Evolutionary conservation across 1,140 invertebrate genomes (phyloP).

Genomic region (Ruditapes philippinarum): DNA sequence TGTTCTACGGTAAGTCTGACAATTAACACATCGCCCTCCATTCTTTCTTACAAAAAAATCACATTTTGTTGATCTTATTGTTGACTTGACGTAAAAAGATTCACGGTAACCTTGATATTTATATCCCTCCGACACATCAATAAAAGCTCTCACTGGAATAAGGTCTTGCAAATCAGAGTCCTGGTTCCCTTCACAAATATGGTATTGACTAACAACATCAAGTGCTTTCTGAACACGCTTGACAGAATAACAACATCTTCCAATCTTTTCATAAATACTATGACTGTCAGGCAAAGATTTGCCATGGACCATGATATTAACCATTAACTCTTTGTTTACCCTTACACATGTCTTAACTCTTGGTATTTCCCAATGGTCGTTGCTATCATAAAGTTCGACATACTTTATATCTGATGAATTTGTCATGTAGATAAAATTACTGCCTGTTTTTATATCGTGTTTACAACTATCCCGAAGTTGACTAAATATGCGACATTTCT

Average conservation of each 20-base stretch:
- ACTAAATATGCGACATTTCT: neutral
- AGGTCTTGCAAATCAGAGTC: neutral
- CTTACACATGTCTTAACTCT: neutral
- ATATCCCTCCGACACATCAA: neutral
- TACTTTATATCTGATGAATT: neutral
- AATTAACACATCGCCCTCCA: neutral
- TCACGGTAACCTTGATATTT: neutral
- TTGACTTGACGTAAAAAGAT: neutral
- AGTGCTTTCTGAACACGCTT: neutral
- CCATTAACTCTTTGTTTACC: neutral
- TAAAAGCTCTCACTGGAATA: neutral
- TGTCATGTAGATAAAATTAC: neutral
- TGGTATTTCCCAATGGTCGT: neutral
- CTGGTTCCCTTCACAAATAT: neutral
- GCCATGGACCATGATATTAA: neutral
- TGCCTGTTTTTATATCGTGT: neutral
- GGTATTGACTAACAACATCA: neutral
- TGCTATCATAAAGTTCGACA: neutral
- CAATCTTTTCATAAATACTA: neutral
- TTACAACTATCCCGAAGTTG: neutral
- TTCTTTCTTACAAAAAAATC: neutral
- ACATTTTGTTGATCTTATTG: neutral
- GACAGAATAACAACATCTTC: neutral
- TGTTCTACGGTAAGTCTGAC: neutral
- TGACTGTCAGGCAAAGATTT: neutral